Conservation (phyloP, 2,888 invertebrate species). For the Drosophila dives region DNA sequence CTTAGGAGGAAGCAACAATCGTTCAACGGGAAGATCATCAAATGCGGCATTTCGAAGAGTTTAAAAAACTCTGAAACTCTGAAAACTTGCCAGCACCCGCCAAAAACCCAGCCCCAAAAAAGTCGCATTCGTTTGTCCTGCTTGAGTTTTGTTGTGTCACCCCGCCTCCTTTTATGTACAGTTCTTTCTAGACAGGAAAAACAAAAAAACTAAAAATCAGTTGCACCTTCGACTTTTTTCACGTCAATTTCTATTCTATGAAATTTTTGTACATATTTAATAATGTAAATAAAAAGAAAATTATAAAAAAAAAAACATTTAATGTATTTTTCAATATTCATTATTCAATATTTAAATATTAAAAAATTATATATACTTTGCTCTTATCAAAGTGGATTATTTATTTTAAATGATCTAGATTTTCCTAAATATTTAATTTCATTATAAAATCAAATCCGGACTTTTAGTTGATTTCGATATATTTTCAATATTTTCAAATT, state of each 20-base stretch:
- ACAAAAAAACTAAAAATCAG: conserved; percentile 52
- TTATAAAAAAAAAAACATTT: conserved; percentile 51
- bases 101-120: conserved; percentile 4
- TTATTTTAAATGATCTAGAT: neutral
- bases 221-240: conserved; percentile 76
- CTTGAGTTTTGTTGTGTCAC: conserved; percentile 41
- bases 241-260: conserved; percentile 80
- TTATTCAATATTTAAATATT: neutral
- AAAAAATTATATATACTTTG: neutral
- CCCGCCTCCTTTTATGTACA: conserved; percentile 66
- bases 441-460: neutral
- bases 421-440: neutral
- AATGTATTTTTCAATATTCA: neutral
- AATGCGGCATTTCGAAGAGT: conserved; percentile 39
- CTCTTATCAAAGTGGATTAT: neutral
- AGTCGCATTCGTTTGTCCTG: conserved; percentile 43
- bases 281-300: conserved; percentile 82
- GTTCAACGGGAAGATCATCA: conserved; percentile 32
- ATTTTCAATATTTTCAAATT: neutral
- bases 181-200: conserved; percentile 69
- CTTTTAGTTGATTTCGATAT: neutral
- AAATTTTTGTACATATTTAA: conserved; percentile 83
- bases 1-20: conserved; percentile 56
- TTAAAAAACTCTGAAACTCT: neutral
- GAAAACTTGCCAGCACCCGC: conserved; percentile 61